These are phyloP conservation scores for Himalopsyche kuldschensis DNA, from an alignment of 2,888 invertebrate species.

Conservation along the genomic window DNA sequence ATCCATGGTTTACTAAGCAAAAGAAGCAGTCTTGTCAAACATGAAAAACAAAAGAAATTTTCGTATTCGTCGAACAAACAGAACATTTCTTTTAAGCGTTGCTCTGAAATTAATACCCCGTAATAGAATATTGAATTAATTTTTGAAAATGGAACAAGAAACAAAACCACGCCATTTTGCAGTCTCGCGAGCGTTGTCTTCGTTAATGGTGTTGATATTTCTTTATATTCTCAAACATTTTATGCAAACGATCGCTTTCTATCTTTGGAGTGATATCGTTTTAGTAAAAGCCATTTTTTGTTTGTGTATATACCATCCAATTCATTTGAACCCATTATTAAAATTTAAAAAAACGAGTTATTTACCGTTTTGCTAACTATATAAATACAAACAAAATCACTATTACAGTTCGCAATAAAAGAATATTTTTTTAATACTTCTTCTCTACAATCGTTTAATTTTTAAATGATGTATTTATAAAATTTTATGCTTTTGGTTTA, in stretches of 20 bases:
- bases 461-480: no score
- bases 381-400: no score
- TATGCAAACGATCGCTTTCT: not conserved
- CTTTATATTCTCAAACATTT: not conserved
- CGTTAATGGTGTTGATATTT: not conserved
- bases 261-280: not conserved
- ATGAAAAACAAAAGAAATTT: not conserved
- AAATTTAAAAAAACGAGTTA: no score
- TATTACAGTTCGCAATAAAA: no score
- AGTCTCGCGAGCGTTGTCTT: not conserved
- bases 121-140: not conserved
- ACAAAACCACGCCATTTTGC: not conserved
- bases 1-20: not conserved
- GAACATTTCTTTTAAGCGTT: not conserved
- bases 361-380: no score
- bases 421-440: no score
- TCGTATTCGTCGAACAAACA: not conserved
- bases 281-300: not conserved
- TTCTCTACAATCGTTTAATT: no score
- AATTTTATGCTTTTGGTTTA: no score
- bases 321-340: not conserved
- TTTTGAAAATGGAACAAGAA: not conserved
- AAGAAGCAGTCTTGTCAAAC: not conserved
- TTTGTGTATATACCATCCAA: not conserved
- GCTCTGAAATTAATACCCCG: conserved; percentile 1